Conservation (phyloP, 1,140 invertebrate species). For the Diachasmimorpha longicaudata region DNA sequence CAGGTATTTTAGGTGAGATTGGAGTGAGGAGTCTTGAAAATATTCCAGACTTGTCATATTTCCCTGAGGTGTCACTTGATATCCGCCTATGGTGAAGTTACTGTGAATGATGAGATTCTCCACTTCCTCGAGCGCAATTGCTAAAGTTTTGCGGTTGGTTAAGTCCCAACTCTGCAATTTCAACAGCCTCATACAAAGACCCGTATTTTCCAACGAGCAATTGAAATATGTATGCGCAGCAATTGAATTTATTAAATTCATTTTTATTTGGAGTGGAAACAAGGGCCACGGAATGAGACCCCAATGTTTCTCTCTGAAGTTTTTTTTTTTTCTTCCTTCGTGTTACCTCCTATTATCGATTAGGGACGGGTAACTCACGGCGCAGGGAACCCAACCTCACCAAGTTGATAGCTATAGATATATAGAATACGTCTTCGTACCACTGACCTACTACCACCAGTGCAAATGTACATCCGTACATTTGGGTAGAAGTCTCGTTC, state of each 20-base stretch:
- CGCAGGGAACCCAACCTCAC: conserved; percentile 13
- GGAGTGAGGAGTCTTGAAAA: background rate
- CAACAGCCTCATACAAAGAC: background rate
- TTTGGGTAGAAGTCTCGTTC: conserved; percentile 13
- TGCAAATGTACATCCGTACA: conserved; percentile 10
- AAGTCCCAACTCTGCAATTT: background rate
- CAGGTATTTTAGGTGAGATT: no score
- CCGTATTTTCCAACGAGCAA: background rate
- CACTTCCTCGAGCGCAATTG: background rate
- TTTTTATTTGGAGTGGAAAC: no score
- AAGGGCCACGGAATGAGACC: no score
- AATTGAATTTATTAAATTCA: background rate
- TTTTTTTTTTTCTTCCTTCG: background rate
- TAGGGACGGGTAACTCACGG: background rate
- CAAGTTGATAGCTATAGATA: conserved; percentile 7
- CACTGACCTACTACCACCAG: conserved; percentile 47
- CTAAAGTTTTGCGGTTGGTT: background rate
- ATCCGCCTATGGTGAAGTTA: background rate
- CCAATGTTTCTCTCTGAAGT: background rate
- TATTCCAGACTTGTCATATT: background rate
- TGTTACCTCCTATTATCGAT: conserved; percentile 10
- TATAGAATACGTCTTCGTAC: conserved; percentile 29
- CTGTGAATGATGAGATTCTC: background rate
- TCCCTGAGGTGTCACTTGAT: background rate
- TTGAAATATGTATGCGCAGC: background rate